Percentiles rank a stretch among this genome's conserved stretches.
Conservation (phyloP, 2,113 vertebrate genomes). For the Irena cyanogastra region DNA sequence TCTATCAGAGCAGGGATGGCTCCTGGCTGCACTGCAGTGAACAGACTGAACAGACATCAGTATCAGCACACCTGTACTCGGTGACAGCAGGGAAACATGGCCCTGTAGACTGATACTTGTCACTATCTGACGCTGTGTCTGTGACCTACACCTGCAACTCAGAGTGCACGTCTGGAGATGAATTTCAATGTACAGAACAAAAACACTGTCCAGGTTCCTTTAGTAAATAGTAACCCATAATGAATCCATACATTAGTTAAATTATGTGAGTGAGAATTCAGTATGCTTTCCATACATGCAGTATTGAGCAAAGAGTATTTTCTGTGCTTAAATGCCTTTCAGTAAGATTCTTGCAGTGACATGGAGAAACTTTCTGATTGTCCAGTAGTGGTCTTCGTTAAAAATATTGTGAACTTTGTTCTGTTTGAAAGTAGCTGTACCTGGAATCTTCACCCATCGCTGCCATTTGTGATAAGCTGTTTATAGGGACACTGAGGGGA, state of each 20-base stretch:
- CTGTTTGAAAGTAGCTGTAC: not conserved
- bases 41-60: accelerated
- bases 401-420: not conserved
- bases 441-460: accelerated
- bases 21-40: not conserved
- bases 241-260: not conserved
- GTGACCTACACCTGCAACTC: not conserved
- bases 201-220: not conserved
- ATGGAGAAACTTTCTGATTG: not conserved
- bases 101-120: not conserved
- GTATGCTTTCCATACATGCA: not conserved
- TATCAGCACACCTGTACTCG: accelerated
- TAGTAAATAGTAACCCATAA: not conserved
- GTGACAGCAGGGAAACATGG: not conserved
- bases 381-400: not conserved
- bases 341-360: not conserved
- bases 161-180: not conserved
- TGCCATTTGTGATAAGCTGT: not conserved
- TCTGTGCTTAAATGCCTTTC: not conserved
- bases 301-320: not conserved
- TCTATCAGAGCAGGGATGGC: not conserved
- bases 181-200: not conserved
- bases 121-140: not conserved
- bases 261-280: not conserved
- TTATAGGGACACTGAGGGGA: not conserved